These are phyloP conservation scores for Papio anubis DNA, from an alignment of 2,113 vertebrate genomes.

Conservation along the genomic window DNA sequence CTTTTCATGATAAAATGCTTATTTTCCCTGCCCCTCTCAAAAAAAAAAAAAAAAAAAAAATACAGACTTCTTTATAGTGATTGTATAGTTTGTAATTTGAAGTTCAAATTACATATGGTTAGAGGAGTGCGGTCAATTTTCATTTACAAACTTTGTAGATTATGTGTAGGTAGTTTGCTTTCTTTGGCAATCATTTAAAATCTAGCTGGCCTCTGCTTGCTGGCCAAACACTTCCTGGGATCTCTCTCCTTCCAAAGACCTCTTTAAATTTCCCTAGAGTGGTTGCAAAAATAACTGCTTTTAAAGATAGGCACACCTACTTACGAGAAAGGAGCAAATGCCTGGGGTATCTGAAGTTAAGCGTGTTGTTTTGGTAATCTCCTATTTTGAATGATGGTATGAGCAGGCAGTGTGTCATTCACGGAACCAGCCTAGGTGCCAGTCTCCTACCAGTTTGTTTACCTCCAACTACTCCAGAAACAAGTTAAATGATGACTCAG, in stretches of 20 bases:
- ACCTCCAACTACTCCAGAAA: background rate
- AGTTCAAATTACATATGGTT: background rate
- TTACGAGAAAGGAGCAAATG: background rate
- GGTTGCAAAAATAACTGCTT: background rate
- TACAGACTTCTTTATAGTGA: background rate
- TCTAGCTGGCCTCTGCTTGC: background rate
- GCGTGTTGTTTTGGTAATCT: background rate
- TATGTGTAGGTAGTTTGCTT: background rate
- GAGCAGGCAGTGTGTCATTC: background rate
- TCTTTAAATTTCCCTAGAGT: background rate
- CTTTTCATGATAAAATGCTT: background rate
- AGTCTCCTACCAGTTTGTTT: background rate
- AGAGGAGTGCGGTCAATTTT: background rate
- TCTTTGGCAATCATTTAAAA: background rate
- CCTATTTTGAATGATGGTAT: background rate
- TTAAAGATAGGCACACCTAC: background rate
- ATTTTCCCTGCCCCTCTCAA: background rate
- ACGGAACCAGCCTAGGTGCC: background rate
- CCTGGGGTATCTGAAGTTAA: background rate
- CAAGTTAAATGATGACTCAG: background rate
- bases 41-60: background rate
- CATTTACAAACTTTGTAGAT: background rate
- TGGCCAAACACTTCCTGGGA: background rate
- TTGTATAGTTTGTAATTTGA: background rate
- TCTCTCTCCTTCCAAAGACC: background rate